phyloP scores from a whole-genome alignment of 1,140 invertebrate species.

The Marisa cornuarietis region DNA sequence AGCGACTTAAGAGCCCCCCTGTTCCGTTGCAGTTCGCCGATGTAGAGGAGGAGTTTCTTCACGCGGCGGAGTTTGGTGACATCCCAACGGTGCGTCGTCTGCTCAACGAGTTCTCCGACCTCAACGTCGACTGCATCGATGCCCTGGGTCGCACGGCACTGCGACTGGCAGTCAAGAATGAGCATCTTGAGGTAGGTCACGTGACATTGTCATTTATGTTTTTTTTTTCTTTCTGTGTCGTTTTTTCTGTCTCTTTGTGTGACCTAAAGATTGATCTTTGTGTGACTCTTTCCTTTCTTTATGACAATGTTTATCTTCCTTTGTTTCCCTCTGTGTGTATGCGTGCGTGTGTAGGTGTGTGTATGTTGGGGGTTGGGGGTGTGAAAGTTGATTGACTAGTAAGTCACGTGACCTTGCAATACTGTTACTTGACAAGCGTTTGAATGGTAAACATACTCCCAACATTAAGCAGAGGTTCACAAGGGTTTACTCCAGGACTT shows the following conservation, averaged over 20 bases:
- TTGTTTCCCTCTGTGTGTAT: neutral
- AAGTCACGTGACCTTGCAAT: no score
- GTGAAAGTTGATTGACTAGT: neutral
- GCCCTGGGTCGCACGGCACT: constrained; percentile 47
- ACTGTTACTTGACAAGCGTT: no score
- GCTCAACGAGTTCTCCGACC: constrained; percentile 37
- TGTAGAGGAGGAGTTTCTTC: constrained; percentile 43
- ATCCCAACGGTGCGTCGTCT: constrained; percentile 39
- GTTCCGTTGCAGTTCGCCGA: constrained; percentile 31
- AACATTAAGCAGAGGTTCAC: no score
- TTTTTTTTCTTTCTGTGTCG: neutral
- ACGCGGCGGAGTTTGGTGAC: constrained; percentile 48
- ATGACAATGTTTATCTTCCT: neutral
- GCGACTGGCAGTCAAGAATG: constrained; percentile 50
- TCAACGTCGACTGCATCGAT: constrained; percentile 49
- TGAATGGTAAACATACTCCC: no score
- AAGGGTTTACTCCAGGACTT: no score
- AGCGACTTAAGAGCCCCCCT: neutral
- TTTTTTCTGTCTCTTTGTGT: neutral
- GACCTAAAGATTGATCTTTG: no score
- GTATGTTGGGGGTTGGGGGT: no score
- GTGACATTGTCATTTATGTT: neutral
- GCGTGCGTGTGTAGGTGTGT: no score
- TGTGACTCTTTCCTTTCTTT: no score
- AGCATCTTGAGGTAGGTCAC: constrained; percentile 50